These are phyloP conservation scores for Acrobasis suavella DNA, from an alignment of 2,888 invertebrate species.

Conservation along the genomic window DNA sequence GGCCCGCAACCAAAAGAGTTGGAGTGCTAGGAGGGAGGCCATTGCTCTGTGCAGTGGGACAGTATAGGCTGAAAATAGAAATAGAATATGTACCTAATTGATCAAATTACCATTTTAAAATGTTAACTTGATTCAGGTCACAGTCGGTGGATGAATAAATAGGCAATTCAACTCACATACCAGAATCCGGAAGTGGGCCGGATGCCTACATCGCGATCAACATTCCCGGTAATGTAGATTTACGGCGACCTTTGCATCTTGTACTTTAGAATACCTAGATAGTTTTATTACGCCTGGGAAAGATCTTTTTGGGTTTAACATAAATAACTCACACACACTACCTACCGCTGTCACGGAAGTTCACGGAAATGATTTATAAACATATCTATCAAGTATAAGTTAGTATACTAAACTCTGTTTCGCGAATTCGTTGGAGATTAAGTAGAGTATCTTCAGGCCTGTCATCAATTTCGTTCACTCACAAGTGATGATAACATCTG, in stretches of 20 bases:
- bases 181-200: constrained; percentile 1
- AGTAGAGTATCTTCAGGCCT: no score
- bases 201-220: not conserved
- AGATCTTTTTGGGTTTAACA: not conserved
- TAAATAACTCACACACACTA: not conserved
- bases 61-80: no score
- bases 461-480: no score
- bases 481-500: no score
- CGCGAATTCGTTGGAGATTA: no score
- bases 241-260: constrained; percentile 2
- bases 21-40: no score
- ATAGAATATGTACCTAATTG: not conserved
- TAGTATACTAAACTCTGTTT: no score
- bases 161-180: not conserved
- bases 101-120: not conserved
- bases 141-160: not conserved
- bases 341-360: not conserved
- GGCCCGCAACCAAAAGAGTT: no score
- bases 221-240: not conserved
- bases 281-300: constrained; percentile 7
- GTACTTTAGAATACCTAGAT: not conserved
- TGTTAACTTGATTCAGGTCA: not conserved
- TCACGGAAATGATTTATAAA: not conserved
- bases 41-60: no score
- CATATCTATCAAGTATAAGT: constrained; percentile 25